Evolutionary conservation across 2,113 vertebrate genomes (phyloP), one percentile per base, ranked within the genome.

Genomic region (Vanacampus margaritifer): DNA sequence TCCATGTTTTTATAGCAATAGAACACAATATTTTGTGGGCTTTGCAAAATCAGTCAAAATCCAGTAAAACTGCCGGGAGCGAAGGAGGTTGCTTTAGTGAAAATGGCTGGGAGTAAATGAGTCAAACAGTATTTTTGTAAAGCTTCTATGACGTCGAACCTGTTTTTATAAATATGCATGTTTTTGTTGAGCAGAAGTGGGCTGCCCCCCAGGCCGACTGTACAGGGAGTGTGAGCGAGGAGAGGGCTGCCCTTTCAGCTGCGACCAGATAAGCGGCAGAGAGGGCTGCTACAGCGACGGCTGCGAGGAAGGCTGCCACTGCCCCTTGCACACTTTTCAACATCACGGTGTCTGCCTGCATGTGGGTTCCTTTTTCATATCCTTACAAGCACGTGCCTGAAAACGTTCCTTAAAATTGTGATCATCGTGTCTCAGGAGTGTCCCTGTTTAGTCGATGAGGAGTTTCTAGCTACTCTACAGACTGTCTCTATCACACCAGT

Each of bases 221-320:
- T 95, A 94, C 81, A 92, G 93, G 0, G 95, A 96, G 81, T 96
- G 95, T 80, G 91, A 85, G 35, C 72, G 73, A 1, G 84, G 82
- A 0, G 92, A 93, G n/a, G 94, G 92, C 1, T 97, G 96, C 64
- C 96, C 95, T 0, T 95, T 94, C 88, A 96, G 91, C 81, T 97
- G 96, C 0, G 69, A 92, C 68, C 95, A 96, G 72, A 17, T 96
- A 72, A 89, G 87, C 0, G 81, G 82, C 17, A 88, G 81, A 45
- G 90, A 94, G 73, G 93, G 87, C 71, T 97, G 95, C 79, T 93
- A 91, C 82, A 90, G 86, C 0, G 91, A 92, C 0, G 85, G 88
- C 77, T 98, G 95, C 1, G 91, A 94, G 62, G 94, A 97, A 73
- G 96, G 95, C 16, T 96, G 95, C 56, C 94, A 94, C 86, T 98